Evolutionary conservation across 2,888 invertebrate genomes (phyloP).

Genomic region (Dolichopus griseipennis): DNA sequence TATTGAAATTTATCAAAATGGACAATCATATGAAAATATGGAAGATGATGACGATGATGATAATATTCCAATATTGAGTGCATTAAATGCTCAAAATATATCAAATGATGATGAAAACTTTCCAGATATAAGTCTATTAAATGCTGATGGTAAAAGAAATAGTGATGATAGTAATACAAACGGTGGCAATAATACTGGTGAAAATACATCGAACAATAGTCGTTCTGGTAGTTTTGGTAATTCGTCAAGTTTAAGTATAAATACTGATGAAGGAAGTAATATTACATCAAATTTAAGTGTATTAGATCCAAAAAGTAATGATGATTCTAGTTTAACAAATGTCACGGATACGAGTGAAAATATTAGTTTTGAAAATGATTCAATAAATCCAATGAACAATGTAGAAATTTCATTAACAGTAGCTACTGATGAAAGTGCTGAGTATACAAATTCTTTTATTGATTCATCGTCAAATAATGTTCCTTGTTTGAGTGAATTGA

Average conservation of each 20-base stretch:
- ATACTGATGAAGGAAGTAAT: conserved; percentile 26
- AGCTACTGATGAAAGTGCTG: neutral
- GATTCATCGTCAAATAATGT: neutral
- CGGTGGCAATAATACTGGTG: conserved; percentile 14
- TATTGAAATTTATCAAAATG: neutral
- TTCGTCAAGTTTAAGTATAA: conserved; percentile 8
- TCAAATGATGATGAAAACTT: conserved; percentile 19
- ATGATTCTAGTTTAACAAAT: conserved; percentile 40
- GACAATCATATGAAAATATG: neutral
- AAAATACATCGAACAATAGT: conserved; percentile 18
- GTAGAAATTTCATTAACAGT: neutral
- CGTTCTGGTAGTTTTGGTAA: conserved; percentile 21
- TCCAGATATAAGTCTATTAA: conserved; percentile 33
- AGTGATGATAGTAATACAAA: conserved; percentile 13
- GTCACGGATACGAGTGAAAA: conserved; percentile 41
- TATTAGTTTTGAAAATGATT: conserved; percentile 18
- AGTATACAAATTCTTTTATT: neutral
- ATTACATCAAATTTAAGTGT: conserved; percentile 36
- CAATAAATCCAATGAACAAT: neutral
- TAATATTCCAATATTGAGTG: conserved; percentile 21
- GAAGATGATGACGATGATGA: conserved; percentile 14
- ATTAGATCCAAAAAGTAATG: conserved; percentile 35
- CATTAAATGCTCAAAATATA: conserved; percentile 16
- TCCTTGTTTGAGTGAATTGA: conserved; percentile 1
- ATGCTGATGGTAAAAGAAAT: conserved; percentile 26